These are phyloP conservation scores for Adoxophyes honmai DNA, from an alignment of 1,140 invertebrate species.

Conservation along the genomic window DNA sequence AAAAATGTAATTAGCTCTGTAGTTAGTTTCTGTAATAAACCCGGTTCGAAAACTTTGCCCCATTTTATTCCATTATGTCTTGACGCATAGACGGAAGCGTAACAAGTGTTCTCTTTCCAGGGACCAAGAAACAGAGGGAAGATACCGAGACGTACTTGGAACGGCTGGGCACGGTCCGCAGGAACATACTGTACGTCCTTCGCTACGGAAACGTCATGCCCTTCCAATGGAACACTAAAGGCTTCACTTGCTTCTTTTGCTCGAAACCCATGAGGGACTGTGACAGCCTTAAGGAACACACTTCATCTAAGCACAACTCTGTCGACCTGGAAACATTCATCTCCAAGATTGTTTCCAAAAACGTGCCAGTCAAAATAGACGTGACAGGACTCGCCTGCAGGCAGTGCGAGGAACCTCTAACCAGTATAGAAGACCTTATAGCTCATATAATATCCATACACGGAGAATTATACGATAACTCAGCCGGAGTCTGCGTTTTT, in stretches of 20 bases:
- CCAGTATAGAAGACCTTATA: slow-evolving; percentile 33
- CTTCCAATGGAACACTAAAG: slow-evolving; percentile 47
- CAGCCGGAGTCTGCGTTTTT: slow-evolving; percentile 33
- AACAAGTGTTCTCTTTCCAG: slow-evolving; percentile 40
- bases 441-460: slow-evolving; percentile 35
- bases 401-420: slow-evolving; percentile 23
- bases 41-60: no score
- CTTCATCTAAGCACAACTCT: slow-evolving; percentile 25
- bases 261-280: slow-evolving; percentile 39
- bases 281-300: slow-evolving; percentile 37
- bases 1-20: no score
- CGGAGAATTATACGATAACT: slow-evolving; percentile 32
- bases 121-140: slow-evolving; percentile 24
- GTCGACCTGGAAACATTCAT: slow-evolving; percentile 37
- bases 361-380: slow-evolving; percentile 50
- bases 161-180: slow-evolving; percentile 31
- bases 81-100: not conserved
- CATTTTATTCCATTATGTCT: no score
- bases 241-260: slow-evolving; percentile 50
- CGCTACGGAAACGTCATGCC: slow-evolving; percentile 42
- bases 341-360: slow-evolving; percentile 41
- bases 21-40: no score
- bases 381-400: slow-evolving; percentile 36
- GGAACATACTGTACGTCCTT: slow-evolving; percentile 37
- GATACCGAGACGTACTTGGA: slow-evolving; percentile 29